Evolutionary conservation across 2,797 vertebrate genomes (phyloP), one percentile per base, ranked within the genome.

Genomic region (Diceros bicornis): DNA sequence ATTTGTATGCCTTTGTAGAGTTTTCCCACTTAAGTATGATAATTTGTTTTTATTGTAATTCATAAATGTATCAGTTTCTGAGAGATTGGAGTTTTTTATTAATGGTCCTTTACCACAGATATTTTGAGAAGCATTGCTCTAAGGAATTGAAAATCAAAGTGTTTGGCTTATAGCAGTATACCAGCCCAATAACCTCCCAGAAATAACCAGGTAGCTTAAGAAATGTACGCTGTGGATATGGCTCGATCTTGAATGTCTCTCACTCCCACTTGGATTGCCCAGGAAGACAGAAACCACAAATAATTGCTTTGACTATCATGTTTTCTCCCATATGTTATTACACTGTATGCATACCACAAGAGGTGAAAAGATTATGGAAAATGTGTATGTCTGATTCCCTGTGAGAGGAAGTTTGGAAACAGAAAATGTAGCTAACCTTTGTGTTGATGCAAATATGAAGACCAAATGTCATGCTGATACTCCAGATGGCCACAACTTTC

Each of bases 391-490:
- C 20, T 78, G 78, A 93, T 91, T 95, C 68, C n/a, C 44, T 64
- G 52, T 95, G 71, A 97, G 34, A 95, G 7, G 23, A 94, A 95
- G 20, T 94, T 90, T 88, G 88, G 29, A 72, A 91, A 91, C 44
- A 88, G n/a, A 83, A 94, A 97, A 94, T 68, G 79, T 81, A 75
- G 47, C 29, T 94, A 71, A 64, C n/a, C 61, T 98, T 97, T 97
- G 37, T n/a, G 85, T 5, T 89, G 77, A 88, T 87, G 3, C 32
- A 95, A 96, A 97, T 94, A 66, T 1, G 14, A 2, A 94, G 71
- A 97, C 55, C 16, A 47, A 41, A 50, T 98, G 98, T 97, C 93
- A 66, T 87, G 37, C n/a, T 81, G 61, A 37, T 25, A 74, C 0
- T 69, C 52, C 92, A 96, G 77, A 95, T 71, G 95, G 72, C 66